A percentile compares a stretch with the other conserved stretches of the same genome.
Evolutionary conservation across 2,888 invertebrate genomes (phyloP).

Genomic region (Gisinianus flammeolus): DNA sequence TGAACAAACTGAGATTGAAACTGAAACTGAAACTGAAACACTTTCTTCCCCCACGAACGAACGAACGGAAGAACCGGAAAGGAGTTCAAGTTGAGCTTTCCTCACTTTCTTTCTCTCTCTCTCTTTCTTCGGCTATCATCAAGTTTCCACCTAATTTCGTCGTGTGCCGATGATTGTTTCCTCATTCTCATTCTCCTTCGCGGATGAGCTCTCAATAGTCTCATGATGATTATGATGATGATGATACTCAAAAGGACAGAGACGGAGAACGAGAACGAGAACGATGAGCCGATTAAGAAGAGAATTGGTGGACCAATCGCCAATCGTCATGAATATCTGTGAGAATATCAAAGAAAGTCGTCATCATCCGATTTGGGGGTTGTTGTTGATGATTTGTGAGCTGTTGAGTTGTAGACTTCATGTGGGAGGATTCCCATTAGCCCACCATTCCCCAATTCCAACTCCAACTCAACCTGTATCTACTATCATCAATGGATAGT

Average conservation of each 20-base stretch:
- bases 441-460: constrained; percentile 12
- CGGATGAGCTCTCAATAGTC: constrained; percentile 11
- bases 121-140: constrained; percentile 36
- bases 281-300: constrained; percentile 27
- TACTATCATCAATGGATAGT: no score
- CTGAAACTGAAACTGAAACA: constrained; percentile 31
- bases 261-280: background rate
- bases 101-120: background rate
- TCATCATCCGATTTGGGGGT: constrained; percentile 22
- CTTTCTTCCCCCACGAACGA: background rate
- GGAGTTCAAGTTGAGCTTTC: background rate
- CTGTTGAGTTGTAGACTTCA: constrained; percentile 36
- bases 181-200: constrained; percentile 32
- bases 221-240: background rate
- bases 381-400: constrained; percentile 52
- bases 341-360: constrained; percentile 40
- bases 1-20: no score
- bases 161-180: constrained; percentile 42
- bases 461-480: background rate
- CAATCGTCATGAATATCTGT: constrained; percentile 42
- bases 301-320: constrained; percentile 18
- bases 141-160: constrained; percentile 44
- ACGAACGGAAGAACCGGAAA: background rate
- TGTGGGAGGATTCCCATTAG: constrained; percentile 52
- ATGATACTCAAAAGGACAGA: constrained; percentile 6